phyloP scores from a whole-genome alignment of 2,113 vertebrate species.

The Passer domesticus region DNA sequence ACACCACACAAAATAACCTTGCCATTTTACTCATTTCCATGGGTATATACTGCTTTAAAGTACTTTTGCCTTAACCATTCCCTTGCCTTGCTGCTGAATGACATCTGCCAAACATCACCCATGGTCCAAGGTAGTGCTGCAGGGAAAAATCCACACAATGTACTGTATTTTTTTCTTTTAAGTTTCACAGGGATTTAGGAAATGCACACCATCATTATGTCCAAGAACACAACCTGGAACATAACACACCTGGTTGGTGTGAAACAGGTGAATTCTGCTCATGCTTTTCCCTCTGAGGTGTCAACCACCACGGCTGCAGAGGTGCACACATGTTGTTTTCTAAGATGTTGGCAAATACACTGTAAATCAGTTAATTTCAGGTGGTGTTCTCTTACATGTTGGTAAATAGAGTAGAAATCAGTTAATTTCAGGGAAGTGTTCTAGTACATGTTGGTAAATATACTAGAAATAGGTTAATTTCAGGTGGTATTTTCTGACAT shows the following conservation, averaged over 20 bases:
- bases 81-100: background rate
- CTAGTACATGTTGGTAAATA: background rate
- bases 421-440: background rate
- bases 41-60: background rate
- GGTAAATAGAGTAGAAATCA: background rate
- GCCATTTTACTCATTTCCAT: background rate
- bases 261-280: background rate
- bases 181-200: background rate
- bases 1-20: background rate
- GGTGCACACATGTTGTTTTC: background rate
- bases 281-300: background rate
- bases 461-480: background rate
- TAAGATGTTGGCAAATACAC: background rate
- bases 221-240: accelerated
- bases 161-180: background rate
- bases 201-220: accelerated
- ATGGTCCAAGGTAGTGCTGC: background rate
- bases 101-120: background rate
- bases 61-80: background rate
- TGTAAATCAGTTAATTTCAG: background rate
- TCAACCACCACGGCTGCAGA: background rate
- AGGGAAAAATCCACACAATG: background rate
- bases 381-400: background rate
- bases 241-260: background rate
- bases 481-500: background rate